Conservation (phyloP, 35 echinoderm and acorn worm species). For the Ophioderma brevispina region DNA sequence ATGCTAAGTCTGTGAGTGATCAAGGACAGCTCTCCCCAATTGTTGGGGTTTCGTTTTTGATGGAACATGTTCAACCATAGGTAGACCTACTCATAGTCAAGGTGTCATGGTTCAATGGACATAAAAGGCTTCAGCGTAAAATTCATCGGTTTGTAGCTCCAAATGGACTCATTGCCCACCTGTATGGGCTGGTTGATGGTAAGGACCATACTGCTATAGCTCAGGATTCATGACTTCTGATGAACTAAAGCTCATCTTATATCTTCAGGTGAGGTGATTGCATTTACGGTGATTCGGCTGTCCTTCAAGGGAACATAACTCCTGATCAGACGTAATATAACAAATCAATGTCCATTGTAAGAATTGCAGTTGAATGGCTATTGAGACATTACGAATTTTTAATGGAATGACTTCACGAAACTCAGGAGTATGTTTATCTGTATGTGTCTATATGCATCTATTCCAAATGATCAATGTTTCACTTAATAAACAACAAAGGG, state of each 20-base stretch:
- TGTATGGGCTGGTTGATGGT: constrained; percentile 71
- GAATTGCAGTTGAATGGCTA: constrained; percentile 65
- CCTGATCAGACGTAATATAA: constrained; percentile 53
- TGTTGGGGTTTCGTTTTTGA: constrained; percentile 92
- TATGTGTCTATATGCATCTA: constrained; percentile 51
- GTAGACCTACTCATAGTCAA: constrained; percentile 54
- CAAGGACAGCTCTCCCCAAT: constrained; percentile 71
- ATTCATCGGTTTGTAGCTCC: constrained; percentile 61
- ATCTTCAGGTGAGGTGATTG: constrained; percentile 54
- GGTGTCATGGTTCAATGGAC: constrained; percentile 62
- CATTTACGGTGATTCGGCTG: constrained; percentile 72
- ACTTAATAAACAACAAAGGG: too few species aligned
- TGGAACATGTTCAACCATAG: constrained; percentile 68
- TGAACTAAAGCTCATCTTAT: constrained; percentile 28
- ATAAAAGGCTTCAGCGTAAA: constrained; percentile 80
- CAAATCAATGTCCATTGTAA: constrained; percentile 30
- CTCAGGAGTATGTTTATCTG: constrained; percentile 58
- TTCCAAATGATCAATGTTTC: too few species aligned
- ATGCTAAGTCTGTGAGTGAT: constrained; percentile 36
- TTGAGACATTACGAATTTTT: constrained; percentile 72
- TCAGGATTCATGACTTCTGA: constrained; percentile 42
- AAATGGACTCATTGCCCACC: constrained; percentile 64
- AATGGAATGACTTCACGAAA: constrained; percentile 65
- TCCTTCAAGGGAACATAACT: constrained; percentile 52
- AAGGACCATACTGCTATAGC: constrained; percentile 56